phyloP scores from a whole-genome alignment of 64 coral and sea anemone species.

The Stichodactyla mertensii region DNA sequence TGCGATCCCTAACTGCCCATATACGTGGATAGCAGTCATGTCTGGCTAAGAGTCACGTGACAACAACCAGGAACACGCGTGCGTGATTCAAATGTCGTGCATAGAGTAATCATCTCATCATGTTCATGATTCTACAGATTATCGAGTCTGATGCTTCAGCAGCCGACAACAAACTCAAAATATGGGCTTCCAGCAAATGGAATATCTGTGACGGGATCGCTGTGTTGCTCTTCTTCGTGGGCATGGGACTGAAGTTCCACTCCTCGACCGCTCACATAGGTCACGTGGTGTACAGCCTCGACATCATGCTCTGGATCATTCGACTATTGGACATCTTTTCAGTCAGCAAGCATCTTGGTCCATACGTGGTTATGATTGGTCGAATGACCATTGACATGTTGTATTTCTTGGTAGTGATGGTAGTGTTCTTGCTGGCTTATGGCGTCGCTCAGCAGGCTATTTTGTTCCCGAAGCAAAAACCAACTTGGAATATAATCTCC shows the following conservation, averaged over 20 bases:
- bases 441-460: slow-evolving; percentile 89
- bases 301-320: slow-evolving; percentile 89
- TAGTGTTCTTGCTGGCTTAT: slow-evolving; percentile 80
- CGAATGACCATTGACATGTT: slow-evolving; percentile 88
- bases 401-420: slow-evolving; percentile 82
- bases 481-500: slow-evolving; percentile 56
- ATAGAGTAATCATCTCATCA: too few relatives aligned
- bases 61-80: too few relatives aligned
- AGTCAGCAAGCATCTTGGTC: slow-evolving; percentile 87
- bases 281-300: slow-evolving; percentile 83
- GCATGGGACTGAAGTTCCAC: slow-evolving; percentile 65
- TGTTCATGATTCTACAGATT: slow-evolving; percentile 15
- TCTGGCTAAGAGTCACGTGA: too few relatives aligned
- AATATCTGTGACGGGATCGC: slow-evolving; percentile 83
- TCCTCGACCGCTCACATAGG: slow-evolving; percentile 52
- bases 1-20: too few relatives aligned
- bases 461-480: slow-evolving; percentile 43
- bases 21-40: too few relatives aligned
- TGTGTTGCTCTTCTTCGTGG: slow-evolving; percentile 74
- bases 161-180: slow-evolving; percentile 24
- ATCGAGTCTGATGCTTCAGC: slow-evolving; percentile 38
- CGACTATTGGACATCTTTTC: slow-evolving; percentile 81
- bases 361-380: slow-evolving; percentile 92
- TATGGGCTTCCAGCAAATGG: slow-evolving; percentile 91
- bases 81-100: too few relatives aligned